Conservation (phyloP, 2,797 vertebrate genomes). For the Cottoperca gobio region DNA sequence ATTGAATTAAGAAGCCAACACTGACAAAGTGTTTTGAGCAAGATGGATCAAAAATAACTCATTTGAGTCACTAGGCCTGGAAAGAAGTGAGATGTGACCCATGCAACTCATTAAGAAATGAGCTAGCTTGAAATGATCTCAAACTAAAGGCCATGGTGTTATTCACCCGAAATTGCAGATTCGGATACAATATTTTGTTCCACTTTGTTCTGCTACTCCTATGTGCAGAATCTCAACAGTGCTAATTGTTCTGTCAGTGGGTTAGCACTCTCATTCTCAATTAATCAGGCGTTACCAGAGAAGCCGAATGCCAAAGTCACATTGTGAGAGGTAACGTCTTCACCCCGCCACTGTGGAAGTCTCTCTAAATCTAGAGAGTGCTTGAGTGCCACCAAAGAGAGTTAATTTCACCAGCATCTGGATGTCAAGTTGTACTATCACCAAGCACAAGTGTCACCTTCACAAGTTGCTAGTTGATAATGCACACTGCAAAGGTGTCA, state of each 20-base stretch:
- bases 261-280: conserved; percentile 63
- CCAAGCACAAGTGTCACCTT: conserved; percentile 77
- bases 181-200: conserved; percentile 25
- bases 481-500: conserved; percentile 57
- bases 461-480: conserved; percentile 75
- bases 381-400: conserved; percentile 63
- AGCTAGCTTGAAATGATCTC: not conserved
- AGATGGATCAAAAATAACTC: not conserved
- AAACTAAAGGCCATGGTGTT: not conserved
- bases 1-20: conserved; percentile 20
- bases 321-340: conserved; percentile 65
- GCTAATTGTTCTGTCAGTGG: conserved; percentile 77
- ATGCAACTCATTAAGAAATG: not conserved
- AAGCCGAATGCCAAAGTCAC: conserved; percentile 57
- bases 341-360: conserved; percentile 58
- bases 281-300: conserved; percentile 60
- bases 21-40: not conserved
- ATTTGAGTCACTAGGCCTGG: not conserved
- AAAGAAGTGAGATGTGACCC: not conserved
- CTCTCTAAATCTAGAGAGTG: conserved; percentile 53
- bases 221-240: conserved; percentile 28
- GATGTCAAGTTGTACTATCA: conserved; percentile 75
- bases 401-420: conserved; percentile 72
- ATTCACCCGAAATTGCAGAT: conserved; percentile 14
- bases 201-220: conserved; percentile 21